Percentiles rank a stretch among this genome's conserved stretches.
These are phyloP conservation scores for Carcharodon carcharias DNA, from an alignment of 2,797 vertebrate genomes.

Conservation along the genomic window DNA sequence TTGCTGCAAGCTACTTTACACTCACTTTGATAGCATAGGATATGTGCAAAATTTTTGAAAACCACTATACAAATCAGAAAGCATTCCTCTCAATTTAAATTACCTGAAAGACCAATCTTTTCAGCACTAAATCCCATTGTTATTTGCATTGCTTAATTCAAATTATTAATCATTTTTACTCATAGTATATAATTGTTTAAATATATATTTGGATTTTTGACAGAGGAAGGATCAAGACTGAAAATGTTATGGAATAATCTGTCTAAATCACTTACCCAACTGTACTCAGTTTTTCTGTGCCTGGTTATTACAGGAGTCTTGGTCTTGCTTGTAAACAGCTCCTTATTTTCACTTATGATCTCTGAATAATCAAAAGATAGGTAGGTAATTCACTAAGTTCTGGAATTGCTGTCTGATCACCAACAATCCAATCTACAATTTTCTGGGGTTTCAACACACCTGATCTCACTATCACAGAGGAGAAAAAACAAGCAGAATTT, in stretches of 20 bases:
- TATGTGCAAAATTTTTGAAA: background rate
- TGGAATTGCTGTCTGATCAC: background rate
- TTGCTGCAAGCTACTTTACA: background rate
- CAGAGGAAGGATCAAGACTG: background rate
- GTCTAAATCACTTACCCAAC: conserved; percentile 57
- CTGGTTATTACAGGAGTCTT: conserved; percentile 67
- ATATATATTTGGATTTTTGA: background rate
- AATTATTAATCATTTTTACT: background rate
- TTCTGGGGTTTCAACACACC: background rate
- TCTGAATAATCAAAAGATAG: conserved; percentile 47
- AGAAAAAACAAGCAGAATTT: background rate
- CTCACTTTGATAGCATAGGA: background rate
- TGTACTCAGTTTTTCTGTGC: conserved; percentile 70
- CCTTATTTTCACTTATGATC: conserved; percentile 73
- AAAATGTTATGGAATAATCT: background rate
- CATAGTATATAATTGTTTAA: background rate
- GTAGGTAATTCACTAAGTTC: background rate
- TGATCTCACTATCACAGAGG: background rate
- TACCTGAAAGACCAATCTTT: background rate
- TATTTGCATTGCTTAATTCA: background rate
- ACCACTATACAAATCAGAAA: background rate
- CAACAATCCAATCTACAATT: background rate
- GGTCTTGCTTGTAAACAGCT: conserved; percentile 68
- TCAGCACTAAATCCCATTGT: background rate
- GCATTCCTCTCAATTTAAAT: background rate